Evolutionary conservation across 1,140 invertebrate species (phyloP).

Genomic region (Cepaea nemoralis): DNA sequence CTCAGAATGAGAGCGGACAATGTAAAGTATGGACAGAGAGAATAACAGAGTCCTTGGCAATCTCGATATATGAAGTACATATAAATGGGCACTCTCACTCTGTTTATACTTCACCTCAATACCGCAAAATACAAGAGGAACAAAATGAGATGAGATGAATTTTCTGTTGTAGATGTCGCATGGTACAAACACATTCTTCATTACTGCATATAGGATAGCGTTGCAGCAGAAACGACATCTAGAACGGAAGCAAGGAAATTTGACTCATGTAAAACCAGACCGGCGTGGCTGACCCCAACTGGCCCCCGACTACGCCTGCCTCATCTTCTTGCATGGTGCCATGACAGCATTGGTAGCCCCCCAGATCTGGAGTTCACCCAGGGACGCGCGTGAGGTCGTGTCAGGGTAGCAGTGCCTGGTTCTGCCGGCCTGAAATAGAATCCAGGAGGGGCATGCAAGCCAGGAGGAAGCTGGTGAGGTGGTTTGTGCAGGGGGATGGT

Average conservation of each 20-base stretch:
- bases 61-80: too few species aligned
- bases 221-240: too few species aligned
- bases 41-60: too few species aligned
- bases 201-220: too few species aligned
- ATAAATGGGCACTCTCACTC: too few species aligned
- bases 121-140: too few species aligned
- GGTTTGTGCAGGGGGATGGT: neutral
- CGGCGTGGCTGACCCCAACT: neutral
- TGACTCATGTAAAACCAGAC: neutral
- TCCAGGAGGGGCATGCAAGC: constrained; percentile 8
- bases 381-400: neutral
- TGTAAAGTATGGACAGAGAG: too few species aligned
- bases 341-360: neutral
- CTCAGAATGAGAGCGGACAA: too few species aligned
- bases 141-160: too few species aligned
- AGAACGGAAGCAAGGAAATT: neutral
- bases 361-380: neutral
- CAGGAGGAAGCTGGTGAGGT: neutral
- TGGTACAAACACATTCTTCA: too few species aligned
- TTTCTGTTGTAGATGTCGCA: too few species aligned
- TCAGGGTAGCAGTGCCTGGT: neutral
- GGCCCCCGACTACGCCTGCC: neutral
- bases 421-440: neutral
- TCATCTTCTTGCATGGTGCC: neutral
- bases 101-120: too few species aligned